Base-by-base conservation (phyloP, 2,113 vertebrate species). In the Lycocorax pyrrhopterus region DNA sequence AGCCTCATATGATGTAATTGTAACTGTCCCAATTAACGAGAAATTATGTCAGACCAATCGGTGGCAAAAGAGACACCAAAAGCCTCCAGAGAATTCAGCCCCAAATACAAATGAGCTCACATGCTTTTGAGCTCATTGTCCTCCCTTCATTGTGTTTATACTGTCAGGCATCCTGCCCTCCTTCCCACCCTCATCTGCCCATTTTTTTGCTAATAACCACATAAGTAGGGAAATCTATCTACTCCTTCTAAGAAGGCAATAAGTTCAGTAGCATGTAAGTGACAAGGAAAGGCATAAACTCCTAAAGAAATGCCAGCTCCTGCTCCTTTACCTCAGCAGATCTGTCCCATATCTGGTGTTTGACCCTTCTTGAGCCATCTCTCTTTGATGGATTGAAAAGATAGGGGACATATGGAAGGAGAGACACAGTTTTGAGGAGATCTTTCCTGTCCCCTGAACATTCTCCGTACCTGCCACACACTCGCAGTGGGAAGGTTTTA, bases 391-490 rank as follows among this genome's bases (percentile, higher is more conserved):
- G 16, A 41, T 16, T 88, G 47, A 89, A 73, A 49, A 82, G 37
- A 33, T 2, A 89, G 49, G 29, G 64, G 37, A 71, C 0, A 13
- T 6, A 27, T 0, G 2, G 46, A 77, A 89, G 16, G 15, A 81
- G 12, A 83, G 27, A 69, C 10, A 58, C 7, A 7, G 9, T 73
- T 79, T 55, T 64, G 43, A 53, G 25, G 26, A 74, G 20, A 18
- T 53, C 17, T 89, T 69, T 60, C 37, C 16, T 43, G 62, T 76
- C 18, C 21, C 14, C 51, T 60, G 16, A 43, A 39, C 6, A 29
- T 64, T 46, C 14, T 71, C 23, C 87, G 94, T 85, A 97, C 96
- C 96, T 96, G 92, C 95, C 94, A 64, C 95, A 97, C 32, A 96
- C 93, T 52, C 43, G 83, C 68, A 97, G 64, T 3, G 12, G 64